phyloP scores from a whole-genome alignment of 2,113 vertebrate species.

The Amazona vittata region DNA sequence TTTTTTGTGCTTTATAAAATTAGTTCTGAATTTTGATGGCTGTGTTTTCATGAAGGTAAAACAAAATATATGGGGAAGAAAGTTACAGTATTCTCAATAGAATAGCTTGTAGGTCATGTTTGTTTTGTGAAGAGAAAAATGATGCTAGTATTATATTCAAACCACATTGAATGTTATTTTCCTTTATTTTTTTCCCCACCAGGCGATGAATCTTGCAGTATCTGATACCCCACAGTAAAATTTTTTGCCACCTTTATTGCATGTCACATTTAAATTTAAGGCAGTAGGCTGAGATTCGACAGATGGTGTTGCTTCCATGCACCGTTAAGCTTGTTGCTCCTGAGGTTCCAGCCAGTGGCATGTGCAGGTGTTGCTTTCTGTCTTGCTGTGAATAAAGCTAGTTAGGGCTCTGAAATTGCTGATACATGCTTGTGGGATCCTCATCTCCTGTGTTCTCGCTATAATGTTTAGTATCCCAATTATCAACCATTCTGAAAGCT shows the following conservation, averaged over 20 bases:
- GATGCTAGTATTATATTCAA: background rate
- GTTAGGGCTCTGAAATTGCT: background rate
- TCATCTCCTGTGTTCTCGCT: background rate
- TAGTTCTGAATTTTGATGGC: background rate
- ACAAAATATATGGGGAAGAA: background rate
- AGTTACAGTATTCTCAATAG: background rate
- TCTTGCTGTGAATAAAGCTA: background rate
- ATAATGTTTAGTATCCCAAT: background rate
- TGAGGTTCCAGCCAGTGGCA: background rate
- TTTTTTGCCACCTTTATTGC: background rate
- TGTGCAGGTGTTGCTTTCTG: background rate
- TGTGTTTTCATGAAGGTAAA: background rate
- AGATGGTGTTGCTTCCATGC: background rate
- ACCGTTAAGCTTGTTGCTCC: background rate
- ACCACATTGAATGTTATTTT: background rate
- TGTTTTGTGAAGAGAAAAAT: background rate
- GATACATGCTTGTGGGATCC: background rate
- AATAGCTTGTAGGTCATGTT: background rate
- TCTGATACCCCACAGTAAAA: background rate
- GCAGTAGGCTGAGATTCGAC: background rate
- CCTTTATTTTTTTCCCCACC: background rate
- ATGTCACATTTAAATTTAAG: background rate
- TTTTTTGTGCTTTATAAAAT: background rate
- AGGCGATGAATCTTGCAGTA: background rate
- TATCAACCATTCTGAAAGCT: background rate